Evolutionary conservation across 2,113 vertebrate genomes (phyloP).

Genomic region (Cheilinus undulatus): DNA sequence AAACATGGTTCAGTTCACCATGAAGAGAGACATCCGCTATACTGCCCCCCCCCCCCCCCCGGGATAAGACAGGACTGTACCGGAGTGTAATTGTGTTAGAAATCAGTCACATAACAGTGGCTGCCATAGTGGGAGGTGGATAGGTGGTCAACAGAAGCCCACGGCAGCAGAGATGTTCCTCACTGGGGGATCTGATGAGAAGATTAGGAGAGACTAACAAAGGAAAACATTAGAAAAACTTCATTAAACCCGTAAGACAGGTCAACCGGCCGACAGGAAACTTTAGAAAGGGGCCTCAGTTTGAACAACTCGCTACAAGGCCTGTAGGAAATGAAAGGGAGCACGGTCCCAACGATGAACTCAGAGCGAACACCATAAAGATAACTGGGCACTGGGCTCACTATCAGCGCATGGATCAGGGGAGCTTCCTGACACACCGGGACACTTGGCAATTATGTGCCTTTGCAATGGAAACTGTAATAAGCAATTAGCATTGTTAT

Average conservation of each 20-base stretch:
- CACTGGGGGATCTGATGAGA: slow-evolving; percentile 30
- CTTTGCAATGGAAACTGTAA: slow-evolving; percentile 58
- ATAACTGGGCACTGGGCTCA: slow-evolving; percentile 41
- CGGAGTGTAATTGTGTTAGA: background rate
- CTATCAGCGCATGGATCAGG: slow-evolving; percentile 61
- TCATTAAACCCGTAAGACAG: slow-evolving; percentile 39
- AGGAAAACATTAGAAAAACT: slow-evolving; percentile 33
- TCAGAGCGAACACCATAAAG: slow-evolving; percentile 54
- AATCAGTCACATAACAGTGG: slow-evolving; percentile 21
- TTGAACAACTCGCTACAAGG: slow-evolving; percentile 8
- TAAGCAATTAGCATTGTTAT: slow-evolving; percentile 27
- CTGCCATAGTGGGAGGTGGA: background rate
- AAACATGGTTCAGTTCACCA: slow-evolving; percentile 29
- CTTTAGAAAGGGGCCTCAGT: slow-evolving; percentile 12
- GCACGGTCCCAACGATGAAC: slow-evolving; percentile 17
- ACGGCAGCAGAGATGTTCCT: slow-evolving; percentile 6
- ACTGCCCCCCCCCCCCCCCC: slow-evolving; percentile 36
- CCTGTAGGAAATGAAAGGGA: slow-evolving; percentile 54
- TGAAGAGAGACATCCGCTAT: slow-evolving; percentile 48
- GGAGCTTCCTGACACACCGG: slow-evolving; percentile 27
- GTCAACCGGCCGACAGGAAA: slow-evolving; percentile 40
- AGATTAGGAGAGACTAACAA: slow-evolving; percentile 35
- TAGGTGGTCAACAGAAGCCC: slow-evolving; percentile 25
- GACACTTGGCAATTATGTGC: slow-evolving; percentile 25
- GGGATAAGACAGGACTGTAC: slow-evolving; percentile 15